Evolutionary conservation across 2,888 invertebrate species (phyloP).

Genomic region (Kuschelorhynchus macadamiae): DNA sequence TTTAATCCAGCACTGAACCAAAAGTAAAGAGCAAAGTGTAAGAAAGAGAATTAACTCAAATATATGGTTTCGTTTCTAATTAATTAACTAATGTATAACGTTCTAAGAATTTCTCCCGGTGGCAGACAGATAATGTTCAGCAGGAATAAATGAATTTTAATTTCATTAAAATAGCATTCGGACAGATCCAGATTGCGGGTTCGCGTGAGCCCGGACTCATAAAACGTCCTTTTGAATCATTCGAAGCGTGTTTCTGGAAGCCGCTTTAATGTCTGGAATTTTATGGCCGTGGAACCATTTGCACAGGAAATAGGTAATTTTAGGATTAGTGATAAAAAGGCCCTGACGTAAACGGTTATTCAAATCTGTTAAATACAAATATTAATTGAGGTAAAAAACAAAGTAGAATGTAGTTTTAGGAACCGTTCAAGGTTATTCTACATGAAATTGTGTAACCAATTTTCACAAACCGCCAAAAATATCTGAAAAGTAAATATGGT

Average conservation of each 20-base stretch:
- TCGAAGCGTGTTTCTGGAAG: conserved; percentile 37
- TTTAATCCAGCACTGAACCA: not conserved
- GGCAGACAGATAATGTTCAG: conserved; percentile 61
- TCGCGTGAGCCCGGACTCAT: conserved; percentile 60
- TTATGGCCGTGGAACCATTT: conserved; percentile 30
- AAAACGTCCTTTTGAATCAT: conserved; percentile 44
- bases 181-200: conserved; percentile 66
- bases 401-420: too few relatives aligned
- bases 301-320: conserved; percentile 13
- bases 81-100: conserved; percentile 67
- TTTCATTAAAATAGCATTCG: conserved; percentile 67
- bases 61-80: conserved; percentile 54
- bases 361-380: too few relatives aligned
- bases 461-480: too few relatives aligned
- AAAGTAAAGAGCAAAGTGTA: conserved; percentile 19
- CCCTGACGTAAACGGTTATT: too few relatives aligned
- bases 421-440: too few relatives aligned
- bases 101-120: conserved; percentile 65
- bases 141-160: conserved; percentile 69
- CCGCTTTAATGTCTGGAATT: conserved; percentile 31
- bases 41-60: conserved; percentile 37
- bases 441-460: too few relatives aligned
- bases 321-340: conserved; percentile 20
- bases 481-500: too few relatives aligned
- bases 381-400: too few relatives aligned